Conservation (phyloP, 2,113 vertebrate genomes). For the Polyodon spathula region DNA sequence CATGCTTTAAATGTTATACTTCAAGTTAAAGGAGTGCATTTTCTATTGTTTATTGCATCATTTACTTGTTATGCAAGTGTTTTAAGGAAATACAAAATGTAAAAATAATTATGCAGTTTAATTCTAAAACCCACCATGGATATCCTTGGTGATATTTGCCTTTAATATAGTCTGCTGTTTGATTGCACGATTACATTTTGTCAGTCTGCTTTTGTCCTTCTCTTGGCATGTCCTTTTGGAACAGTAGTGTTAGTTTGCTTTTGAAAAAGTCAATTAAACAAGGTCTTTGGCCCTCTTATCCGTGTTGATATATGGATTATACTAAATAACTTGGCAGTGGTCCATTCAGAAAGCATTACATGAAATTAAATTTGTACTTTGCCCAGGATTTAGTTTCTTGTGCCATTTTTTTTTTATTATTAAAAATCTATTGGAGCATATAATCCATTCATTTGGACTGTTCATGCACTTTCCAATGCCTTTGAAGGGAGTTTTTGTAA, state of each 20-base stretch:
- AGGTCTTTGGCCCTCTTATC: conserved; percentile 23
- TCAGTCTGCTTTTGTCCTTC: conserved; percentile 2
- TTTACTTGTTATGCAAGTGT: too few relatives aligned
- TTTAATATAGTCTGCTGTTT: conserved; percentile 11
- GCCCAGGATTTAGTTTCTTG: conserved; percentile 39
- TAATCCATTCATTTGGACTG: conserved; percentile 41
- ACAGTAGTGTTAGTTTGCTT: conserved; percentile 24
- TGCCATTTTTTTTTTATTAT: conserved; percentile 35
- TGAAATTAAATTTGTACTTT: conserved; percentile 50
- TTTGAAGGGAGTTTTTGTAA: conserved; percentile 22
- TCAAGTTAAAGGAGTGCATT: too few relatives aligned
- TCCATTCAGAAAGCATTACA: conserved; percentile 43
- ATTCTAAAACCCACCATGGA: not conserved
- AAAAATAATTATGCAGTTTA: not conserved
- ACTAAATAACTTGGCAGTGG: conserved; percentile 36
- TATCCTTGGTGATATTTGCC: conserved; percentile 11
- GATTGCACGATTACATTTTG: not conserved
- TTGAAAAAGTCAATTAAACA: conserved; percentile 35
- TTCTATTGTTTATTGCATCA: too few relatives aligned
- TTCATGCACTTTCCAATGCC: conserved; percentile 22
- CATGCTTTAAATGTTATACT: too few relatives aligned
- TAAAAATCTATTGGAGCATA: conserved; percentile 37
- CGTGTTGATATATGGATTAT: conserved; percentile 53
- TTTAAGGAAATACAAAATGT: not conserved
- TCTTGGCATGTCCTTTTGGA: conserved; percentile 23